Percentiles rank a stretch among this genome's conserved stretches.
These are phyloP conservation scores for Geococcyx californianus DNA, from an alignment of 2,113 vertebrate genomes.

Conservation along the genomic window DNA sequence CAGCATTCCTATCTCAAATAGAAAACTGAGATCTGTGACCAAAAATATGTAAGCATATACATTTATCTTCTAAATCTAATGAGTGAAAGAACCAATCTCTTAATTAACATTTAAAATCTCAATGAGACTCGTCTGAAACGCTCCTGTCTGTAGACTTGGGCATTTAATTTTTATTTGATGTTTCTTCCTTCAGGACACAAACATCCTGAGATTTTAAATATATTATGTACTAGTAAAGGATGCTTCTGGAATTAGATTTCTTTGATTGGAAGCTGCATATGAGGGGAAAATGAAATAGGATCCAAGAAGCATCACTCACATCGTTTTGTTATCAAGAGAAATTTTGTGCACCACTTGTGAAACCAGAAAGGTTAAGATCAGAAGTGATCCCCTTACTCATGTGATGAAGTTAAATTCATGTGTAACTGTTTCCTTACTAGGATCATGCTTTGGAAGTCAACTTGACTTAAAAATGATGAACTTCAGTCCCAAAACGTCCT, in stretches of 20 bases:
- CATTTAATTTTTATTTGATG: background rate
- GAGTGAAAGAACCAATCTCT: background rate
- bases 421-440: background rate
- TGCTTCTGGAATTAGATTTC: background rate
- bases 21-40: background rate
- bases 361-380: slow-evolving; percentile 1
- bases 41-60: background rate
- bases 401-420: background rate
- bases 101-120: background rate
- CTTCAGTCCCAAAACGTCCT: background rate
- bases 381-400: background rate
- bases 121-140: background rate
- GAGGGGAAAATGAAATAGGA: background rate
- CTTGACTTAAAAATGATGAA: background rate
- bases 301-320: background rate
- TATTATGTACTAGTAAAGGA: background rate
- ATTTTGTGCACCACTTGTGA: background rate
- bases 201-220: background rate
- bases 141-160: background rate
- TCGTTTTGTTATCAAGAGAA: background rate
- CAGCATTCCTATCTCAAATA: background rate
- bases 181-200: background rate
- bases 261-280: background rate
- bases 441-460: background rate
- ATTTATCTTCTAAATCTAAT: background rate